These are phyloP conservation scores for Hydrozoanthus gracilis DNA, from an alignment of 92 coral and sea anemone genomes.

Conservation along the genomic window DNA sequence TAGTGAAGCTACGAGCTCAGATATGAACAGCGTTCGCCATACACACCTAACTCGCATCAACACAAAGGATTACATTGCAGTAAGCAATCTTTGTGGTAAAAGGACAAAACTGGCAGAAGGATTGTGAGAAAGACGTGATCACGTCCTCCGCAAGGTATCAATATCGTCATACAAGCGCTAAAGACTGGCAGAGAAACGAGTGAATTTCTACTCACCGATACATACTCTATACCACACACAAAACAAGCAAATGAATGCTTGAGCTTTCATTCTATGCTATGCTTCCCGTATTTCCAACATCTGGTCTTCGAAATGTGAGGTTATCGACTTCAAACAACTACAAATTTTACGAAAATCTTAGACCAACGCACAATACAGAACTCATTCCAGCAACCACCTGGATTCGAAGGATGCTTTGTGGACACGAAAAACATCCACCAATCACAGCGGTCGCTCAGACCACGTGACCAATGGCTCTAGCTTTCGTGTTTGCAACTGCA, in stretches of 20 bases:
- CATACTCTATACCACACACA: slow-evolving; percentile 60
- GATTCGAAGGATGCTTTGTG: slow-evolving; percentile 48
- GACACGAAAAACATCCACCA: slow-evolving; percentile 25
- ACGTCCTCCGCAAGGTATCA: not conserved
- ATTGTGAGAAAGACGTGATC: not conserved
- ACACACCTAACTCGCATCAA: not conserved
- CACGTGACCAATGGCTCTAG: slow-evolving; percentile 16
- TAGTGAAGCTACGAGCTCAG: not conserved
- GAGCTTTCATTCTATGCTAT: slow-evolving; percentile 82
- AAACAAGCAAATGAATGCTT: slow-evolving; percentile 81
- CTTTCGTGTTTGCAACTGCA: slow-evolving; percentile 25
- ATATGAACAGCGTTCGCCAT: not conserved
- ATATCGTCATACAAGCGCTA: slow-evolving; percentile 22
- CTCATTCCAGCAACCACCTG: slow-evolving; percentile 50
- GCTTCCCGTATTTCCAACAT: slow-evolving; percentile 73
- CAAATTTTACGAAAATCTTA: slow-evolving; percentile 36
- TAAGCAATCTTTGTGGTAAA: not conserved
- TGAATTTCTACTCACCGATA: slow-evolving; percentile 66
- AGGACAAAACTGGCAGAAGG: not conserved
- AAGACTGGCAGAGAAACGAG: not conserved
- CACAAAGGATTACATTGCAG: not conserved
- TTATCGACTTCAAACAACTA: slow-evolving; percentile 33
- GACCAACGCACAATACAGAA: slow-evolving; percentile 45
- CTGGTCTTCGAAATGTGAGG: slow-evolving; percentile 8
- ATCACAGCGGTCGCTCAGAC: not conserved